Evolutionary conservation across 2,797 vertebrate species (phyloP).

Genomic region (Brachymystax lenok): DNA sequence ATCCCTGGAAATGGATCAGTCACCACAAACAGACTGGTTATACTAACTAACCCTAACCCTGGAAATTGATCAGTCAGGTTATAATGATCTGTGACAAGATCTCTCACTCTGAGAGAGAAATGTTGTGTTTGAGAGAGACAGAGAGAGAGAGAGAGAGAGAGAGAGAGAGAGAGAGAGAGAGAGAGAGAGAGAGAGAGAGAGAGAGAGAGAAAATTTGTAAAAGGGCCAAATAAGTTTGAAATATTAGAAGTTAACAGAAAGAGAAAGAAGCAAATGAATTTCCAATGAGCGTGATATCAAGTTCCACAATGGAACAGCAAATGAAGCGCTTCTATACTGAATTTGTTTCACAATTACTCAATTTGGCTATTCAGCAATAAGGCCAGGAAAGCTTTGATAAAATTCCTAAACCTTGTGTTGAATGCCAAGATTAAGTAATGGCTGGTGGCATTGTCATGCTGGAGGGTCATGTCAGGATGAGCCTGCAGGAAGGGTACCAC

Average conservation of each 20-base stretch:
- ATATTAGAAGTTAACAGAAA: not conserved
- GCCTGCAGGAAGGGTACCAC: too few species aligned
- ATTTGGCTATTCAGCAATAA: slow-evolving; percentile 59
- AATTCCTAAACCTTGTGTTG: slow-evolving; percentile 50
- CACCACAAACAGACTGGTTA: not conserved
- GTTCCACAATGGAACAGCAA: slow-evolving; percentile 42
- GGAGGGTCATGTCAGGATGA: too few species aligned
- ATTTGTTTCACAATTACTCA: slow-evolving; percentile 32
- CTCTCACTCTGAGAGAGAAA: too few species aligned
- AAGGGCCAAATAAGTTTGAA: not conserved
- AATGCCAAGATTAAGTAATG: slow-evolving; percentile 56
- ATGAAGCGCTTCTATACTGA: slow-evolving; percentile 41
- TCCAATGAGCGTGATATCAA: slow-evolving; percentile 27
- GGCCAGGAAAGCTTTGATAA: slow-evolving; percentile 49
- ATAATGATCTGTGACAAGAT: too few species aligned
- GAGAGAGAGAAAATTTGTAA: not conserved
- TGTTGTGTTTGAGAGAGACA: not conserved
- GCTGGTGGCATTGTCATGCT: too few species aligned
- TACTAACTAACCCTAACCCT: too few species aligned
- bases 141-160: not conserved
- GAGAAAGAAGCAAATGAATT: not conserved
- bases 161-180: not conserved
- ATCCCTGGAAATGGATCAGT: not conserved
- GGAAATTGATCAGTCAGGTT: too few species aligned
- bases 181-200: not conserved